Percentiles rank a stretch among this genome's conserved stretches.
Conservation (phyloP, 2,888 invertebrate genomes). For the Andrena praecox region DNA sequence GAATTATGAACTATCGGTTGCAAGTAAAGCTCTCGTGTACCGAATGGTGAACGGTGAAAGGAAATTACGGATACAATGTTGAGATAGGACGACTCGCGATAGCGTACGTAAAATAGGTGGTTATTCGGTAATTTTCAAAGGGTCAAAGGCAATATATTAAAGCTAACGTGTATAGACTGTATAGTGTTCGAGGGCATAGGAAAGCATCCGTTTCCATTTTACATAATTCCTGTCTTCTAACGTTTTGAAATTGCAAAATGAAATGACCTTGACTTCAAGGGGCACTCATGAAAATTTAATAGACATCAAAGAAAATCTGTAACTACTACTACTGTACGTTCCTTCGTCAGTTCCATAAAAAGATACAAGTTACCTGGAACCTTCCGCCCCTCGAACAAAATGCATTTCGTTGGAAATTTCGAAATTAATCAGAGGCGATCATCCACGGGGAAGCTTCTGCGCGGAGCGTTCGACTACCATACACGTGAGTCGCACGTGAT, state of each 20-base stretch:
- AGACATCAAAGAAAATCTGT: not conserved
- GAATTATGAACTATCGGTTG: not conserved
- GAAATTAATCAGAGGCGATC: constrained; percentile 45
- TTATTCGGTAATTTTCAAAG: no score
- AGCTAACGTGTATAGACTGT: no score
- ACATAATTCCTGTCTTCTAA: no score
- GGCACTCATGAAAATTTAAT: not conserved
- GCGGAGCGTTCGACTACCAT: constrained; percentile 53
- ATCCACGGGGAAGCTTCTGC: constrained; percentile 29
- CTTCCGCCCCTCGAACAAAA: not conserved
- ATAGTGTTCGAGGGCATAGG: no score
- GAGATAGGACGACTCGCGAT: no score
- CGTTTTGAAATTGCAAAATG: no score
- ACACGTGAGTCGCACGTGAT: constrained; percentile 61
- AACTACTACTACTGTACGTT: not conserved
- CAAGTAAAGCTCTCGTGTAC: not conserved
- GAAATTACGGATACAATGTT: not conserved
- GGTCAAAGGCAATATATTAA: no score
- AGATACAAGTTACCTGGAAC: not conserved
- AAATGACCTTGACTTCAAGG: no score
- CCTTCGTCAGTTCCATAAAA: not conserved
- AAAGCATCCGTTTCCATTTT: no score
- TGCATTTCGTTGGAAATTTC: not conserved
- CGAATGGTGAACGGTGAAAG: no score
- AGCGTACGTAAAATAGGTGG: no score